Percentiles rank a stretch among this genome's conserved stretches.
phyloP scores from a whole-genome alignment of 2,797 vertebrate genomes.

The Phataginus tricuspis region DNA sequence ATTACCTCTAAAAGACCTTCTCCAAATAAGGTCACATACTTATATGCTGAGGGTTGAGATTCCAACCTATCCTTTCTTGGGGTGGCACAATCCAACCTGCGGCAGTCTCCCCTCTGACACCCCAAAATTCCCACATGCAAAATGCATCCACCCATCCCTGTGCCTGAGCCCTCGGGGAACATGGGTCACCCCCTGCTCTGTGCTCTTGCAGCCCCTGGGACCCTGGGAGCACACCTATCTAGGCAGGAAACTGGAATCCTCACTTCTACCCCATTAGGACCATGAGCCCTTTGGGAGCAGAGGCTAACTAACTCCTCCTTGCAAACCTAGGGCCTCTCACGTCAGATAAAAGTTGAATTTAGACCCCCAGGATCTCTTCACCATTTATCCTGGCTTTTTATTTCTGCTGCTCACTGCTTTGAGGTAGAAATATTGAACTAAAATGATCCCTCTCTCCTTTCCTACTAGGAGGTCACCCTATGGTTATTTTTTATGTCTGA shows the following conservation, averaged over 20 bases:
- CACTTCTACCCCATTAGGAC: neutral
- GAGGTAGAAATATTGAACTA: neutral
- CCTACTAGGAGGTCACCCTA: neutral
- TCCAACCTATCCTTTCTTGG: neutral
- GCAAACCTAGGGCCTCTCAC: neutral
- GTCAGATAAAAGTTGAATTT: neutral
- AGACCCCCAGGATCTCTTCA: neutral
- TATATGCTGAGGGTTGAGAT: neutral
- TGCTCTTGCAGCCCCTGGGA: too few species aligned
- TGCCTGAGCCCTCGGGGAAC: neutral
- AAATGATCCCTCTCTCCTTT: neutral
- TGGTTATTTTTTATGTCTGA: neutral
- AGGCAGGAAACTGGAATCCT: neutral
- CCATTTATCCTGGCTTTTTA: neutral
- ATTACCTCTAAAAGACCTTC: neutral
- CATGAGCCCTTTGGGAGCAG: fast-evolving
- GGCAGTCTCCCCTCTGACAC: neutral
- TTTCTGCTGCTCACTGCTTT: neutral
- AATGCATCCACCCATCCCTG: neutral
- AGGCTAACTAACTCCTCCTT: neutral
- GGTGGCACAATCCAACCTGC: neutral
- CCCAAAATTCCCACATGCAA: neutral
- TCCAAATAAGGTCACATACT: neutral
- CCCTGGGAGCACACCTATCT: too few species aligned
- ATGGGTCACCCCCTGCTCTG: neutral